A percentile compares a stretch with the other conserved stretches of the same genome.
These are phyloP conservation scores for Melanotaenia duboulayi DNA, from an alignment of 2,113 vertebrate species.

Conservation along the genomic window DNA sequence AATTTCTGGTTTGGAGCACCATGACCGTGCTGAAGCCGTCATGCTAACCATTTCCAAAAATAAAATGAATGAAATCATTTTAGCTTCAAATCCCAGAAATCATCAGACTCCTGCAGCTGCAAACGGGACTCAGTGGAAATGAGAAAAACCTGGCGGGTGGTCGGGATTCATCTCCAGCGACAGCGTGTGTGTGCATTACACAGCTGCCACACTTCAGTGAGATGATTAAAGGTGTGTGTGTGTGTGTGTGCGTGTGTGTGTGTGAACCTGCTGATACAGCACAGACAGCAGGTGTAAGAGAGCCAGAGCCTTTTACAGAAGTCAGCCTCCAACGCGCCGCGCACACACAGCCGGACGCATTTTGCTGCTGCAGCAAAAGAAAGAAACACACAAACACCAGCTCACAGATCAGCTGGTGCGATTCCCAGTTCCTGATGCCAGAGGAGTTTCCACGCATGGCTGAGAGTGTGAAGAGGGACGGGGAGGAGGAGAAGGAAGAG, in stretches of 20 bases:
- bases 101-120: too few relatives aligned
- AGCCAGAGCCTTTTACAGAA: conserved; percentile 33
- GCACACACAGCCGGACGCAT: not conserved
- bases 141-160: too few relatives aligned
- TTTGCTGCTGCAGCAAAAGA: not conserved
- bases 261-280: conserved; percentile 58
- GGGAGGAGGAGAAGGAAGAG: not conserved
- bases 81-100: too few relatives aligned
- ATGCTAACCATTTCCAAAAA: too few relatives aligned
- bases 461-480: conserved; percentile 1
- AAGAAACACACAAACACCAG: not conserved
- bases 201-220: conserved; percentile 1
- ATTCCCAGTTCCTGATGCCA: not conserved
- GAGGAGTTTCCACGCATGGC: not conserved
- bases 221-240: not conserved
- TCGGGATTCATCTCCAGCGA: too few relatives aligned
- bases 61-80: too few relatives aligned
- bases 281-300: conserved; percentile 40
- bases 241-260: too few relatives aligned
- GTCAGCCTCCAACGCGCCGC: conserved; percentile 39
- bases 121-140: too few relatives aligned
- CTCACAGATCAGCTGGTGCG: not conserved
- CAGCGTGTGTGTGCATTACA: not conserved
- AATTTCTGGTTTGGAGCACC: too few relatives aligned
- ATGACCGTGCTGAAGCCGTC: too few relatives aligned